Conservation (phyloP, 2,797 vertebrate species). For the Pangasius macronema region DNA sequence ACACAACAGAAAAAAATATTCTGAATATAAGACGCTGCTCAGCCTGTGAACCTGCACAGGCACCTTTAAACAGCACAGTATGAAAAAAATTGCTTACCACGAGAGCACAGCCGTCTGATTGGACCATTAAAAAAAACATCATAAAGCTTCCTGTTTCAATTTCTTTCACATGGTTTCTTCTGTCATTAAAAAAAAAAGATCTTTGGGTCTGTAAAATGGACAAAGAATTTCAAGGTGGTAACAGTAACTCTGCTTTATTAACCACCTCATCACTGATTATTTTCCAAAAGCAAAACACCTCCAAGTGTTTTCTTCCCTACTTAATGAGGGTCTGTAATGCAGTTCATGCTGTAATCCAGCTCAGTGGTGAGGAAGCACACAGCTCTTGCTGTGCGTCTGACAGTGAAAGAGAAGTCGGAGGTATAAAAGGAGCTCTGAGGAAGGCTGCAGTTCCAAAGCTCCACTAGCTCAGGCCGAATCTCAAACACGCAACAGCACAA, state of each 20-base stretch:
- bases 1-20: neutral
- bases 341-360: neutral
- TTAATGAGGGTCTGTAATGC: neutral
- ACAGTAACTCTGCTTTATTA: neutral
- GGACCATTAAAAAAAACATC: neutral
- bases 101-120: neutral
- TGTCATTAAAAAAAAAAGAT: neutral
- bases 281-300: neutral
- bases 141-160: neutral
- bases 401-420: neutral
- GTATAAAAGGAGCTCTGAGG: slow-evolving; percentile 34
- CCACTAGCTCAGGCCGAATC: neutral
- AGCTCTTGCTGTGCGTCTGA: neutral
- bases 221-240: neutral
- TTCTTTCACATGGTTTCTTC: too few species aligned
- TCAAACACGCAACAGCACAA: neutral
- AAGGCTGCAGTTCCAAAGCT: slow-evolving; percentile 14
- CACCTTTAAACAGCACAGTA: neutral
- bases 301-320: neutral
- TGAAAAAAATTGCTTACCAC: neutral
- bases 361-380: neutral
- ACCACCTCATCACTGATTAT: neutral
- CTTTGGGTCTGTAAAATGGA: neutral
- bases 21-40: neutral
- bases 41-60: neutral